Evolutionary conservation across 2,888 invertebrate species (phyloP), one percentile per base, ranked within the genome.

Genomic region (Gerosis bhagava): DNA sequence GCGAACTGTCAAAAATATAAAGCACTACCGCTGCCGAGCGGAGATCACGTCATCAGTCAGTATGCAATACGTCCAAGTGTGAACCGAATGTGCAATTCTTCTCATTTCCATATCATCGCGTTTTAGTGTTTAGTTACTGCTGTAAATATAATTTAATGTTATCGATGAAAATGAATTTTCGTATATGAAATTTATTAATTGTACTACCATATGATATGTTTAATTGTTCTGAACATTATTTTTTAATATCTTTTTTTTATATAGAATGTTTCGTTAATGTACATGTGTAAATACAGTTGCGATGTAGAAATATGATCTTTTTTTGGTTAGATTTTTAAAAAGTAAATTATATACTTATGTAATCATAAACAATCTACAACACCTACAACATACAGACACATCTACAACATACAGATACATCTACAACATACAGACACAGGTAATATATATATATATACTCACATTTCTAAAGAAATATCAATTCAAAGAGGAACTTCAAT

Each of bases 131-230:
- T 84, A 83, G 74, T 84, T 83, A 72, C 63, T 69, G 70, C 60
- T 86, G 87, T 87, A 87, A 84, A 87, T 87, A 87, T 86, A 77
- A 64, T 84, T 86, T 87, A 81, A 81, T 71, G 70, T 83, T 81
- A 77, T 79, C 60, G 67, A 65, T 63, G 57, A 67, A 58, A 60
- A 65, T n/a, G n/a, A 62, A 54, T 66, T 72, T 75, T 78, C 73
- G 59, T 80, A 69, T 74, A 78, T 79, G 62, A 75, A 77, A 79
- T 73, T 73, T 79, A 79, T 79, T 74, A 59, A 74, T 77, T 71
- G 69, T 78, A 65, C 63, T 62, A 71, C 72, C n/a, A n/a, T n/a
- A n/a, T n/a, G n/a, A n/a, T n/a, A 64, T 67, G 75, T 79, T 84
- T 81, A n/a, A 83, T 83, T 83, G 81, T 86, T 84, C 79, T 77